Base-by-base conservation (phyloP, 2,888 invertebrate species). In the Cephus pulcher region DNA sequence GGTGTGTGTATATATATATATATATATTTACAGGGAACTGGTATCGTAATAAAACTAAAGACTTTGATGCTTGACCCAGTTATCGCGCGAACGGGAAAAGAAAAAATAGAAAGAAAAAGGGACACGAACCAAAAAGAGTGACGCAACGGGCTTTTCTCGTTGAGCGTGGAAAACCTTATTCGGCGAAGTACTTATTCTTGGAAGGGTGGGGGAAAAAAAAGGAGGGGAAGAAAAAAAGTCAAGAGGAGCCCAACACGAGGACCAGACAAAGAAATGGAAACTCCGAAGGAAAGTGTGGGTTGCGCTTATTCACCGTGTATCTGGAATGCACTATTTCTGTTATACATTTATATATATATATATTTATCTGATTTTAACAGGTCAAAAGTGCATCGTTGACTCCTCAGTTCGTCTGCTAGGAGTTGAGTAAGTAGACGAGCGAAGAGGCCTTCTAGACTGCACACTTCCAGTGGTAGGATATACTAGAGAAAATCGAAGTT, bases 31-130 rank as follows among this genome's bases (percentile, higher is more conserved):
- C 40, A 9, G 23, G 9, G 56, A 56, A 23, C 71, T 71, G 71
- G 71, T 71, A 71, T 71, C 71, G 32, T 34, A 34, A 71, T 71
- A 71, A 71, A 71, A 33, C 33, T 71, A 34, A 34, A 71, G 71
- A 34, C 33, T 71, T 71, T 34, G 71, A 71, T 56, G 71, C 71
- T 71, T 34, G 71, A 71, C 33, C 71, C 71, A 34, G 71, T 71
- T 71, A 71, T 71, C 71, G 71, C 71, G 32, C 23, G 23, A 56
- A 56, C 56, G 56, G 56, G 9, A 56, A 56, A 56, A 56, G 15
- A 56, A 56, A 23, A 23, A 23, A 56, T 6, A 56, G 2, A 6
- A 34, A 40, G 4, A 56, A 40, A 23, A 56, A 23, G 23, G 56
- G 2, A 56, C 6, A 23, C 9, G 23, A 23, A 56, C 15, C 56